phyloP scores from a whole-genome alignment of 1,140 invertebrate species.

The Trialeurodes vaporariorum region DNA sequence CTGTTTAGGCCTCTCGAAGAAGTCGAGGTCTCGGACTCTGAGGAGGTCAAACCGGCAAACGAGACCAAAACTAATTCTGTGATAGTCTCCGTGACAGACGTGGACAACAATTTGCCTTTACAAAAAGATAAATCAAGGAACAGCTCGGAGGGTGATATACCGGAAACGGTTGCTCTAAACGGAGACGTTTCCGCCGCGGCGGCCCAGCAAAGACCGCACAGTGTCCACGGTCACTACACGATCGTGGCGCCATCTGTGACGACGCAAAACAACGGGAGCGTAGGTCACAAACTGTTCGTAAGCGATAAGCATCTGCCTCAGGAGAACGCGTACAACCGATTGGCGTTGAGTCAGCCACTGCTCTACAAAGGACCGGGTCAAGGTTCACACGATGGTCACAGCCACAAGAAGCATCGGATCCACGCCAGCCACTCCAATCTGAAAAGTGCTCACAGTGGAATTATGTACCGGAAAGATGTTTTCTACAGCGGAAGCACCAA shows the following conservation, averaged over 20 bases:
- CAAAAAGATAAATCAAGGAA: constrained; percentile 4
- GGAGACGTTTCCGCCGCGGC: background rate
- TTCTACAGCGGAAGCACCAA: constrained; percentile 72
- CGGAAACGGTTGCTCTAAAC: background rate
- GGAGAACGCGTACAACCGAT: constrained; percentile 27
- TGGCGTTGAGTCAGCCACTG: constrained; percentile 51
- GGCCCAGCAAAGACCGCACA: constrained; percentile 18
- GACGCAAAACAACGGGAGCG: constrained; percentile 10
- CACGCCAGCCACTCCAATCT: constrained; percentile 11
- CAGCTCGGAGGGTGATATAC: background rate
- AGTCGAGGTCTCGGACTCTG: background rate
- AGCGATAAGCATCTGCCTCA: constrained; percentile 7
- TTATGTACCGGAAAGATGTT: constrained; percentile 75
- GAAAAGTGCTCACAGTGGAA: constrained; percentile 40
- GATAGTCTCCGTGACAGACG: background rate
- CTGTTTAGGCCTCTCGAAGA: constrained; percentile 53
- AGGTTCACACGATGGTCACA: constrained; percentile 22
- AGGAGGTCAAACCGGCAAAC: background rate
- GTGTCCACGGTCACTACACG: constrained; percentile 15
- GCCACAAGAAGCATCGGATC: constrained; percentile 25
- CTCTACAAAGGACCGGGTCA: constrained; percentile 30
- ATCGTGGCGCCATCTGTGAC: background rate
- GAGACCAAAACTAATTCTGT: background rate
- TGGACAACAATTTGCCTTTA: constrained; percentile 5
- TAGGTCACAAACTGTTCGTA: constrained; percentile 6